A percentile compares a stretch with the other conserved stretches of the same genome.
Evolutionary conservation across 2,797 vertebrate genomes (phyloP).

Genomic region (Botia almorhae): DNA sequence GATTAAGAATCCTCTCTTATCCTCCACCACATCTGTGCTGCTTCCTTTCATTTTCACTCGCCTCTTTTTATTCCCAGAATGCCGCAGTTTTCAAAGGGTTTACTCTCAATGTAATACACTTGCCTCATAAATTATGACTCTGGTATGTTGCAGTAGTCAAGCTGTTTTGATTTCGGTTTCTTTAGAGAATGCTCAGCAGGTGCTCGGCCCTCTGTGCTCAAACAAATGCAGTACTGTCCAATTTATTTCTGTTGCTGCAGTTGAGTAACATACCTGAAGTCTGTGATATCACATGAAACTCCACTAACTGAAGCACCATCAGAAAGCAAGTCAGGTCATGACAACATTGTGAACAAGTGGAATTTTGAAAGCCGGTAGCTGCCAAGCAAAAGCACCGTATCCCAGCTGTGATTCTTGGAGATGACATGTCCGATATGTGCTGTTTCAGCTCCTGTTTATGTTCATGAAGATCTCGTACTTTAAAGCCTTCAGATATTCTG

Average conservation of each 20-base stretch:
- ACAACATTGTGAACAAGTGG: background rate
- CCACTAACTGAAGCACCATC: background rate
- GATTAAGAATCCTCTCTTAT: constrained; percentile 42
- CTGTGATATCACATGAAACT: background rate
- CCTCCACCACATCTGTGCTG: constrained; percentile 14
- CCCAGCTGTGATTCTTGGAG: background rate
- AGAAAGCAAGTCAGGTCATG: background rate
- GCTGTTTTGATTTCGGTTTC: constrained; percentile 43
- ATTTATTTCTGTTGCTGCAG: background rate
- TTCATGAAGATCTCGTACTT: background rate
- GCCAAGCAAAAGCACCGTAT: background rate
- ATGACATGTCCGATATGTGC: background rate
- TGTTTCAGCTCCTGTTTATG: background rate
- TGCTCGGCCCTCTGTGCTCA: constrained; percentile 9
- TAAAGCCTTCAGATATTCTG: background rate
- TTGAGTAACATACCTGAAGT: background rate
- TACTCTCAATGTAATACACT: background rate
- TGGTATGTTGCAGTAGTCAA: constrained; percentile 13
- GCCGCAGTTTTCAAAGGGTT: background rate
- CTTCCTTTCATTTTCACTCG: constrained; percentile 6
- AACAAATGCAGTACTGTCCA: background rate
- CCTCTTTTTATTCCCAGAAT: constrained; percentile 3
- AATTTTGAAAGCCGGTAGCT: background rate
- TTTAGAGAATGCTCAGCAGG: no score
- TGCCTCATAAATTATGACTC: constrained; percentile 7